Conservation (phyloP, 2,113 vertebrate genomes). For the Chaenocephalus aceratus region DNA sequence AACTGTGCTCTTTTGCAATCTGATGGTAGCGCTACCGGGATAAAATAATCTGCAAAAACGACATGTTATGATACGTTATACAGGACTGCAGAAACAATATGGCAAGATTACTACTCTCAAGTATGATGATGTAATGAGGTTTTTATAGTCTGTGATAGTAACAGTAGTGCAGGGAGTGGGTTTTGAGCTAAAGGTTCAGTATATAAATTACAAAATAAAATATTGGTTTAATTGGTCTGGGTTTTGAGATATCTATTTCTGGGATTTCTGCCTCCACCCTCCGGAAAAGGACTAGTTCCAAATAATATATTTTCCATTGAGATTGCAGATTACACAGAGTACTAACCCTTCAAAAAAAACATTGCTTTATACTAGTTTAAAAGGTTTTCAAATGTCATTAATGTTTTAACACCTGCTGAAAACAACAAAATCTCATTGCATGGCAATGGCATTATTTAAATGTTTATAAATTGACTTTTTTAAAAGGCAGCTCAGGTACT, state of each 20-base stretch:
- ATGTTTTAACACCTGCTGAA: neutral
- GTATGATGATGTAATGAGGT: neutral
- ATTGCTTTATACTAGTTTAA: neutral
- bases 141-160: neutral
- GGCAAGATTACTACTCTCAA: neutral
- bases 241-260: neutral
- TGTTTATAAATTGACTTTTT: neutral
- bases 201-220: neutral
- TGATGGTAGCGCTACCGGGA: neutral
- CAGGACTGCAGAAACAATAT: neutral
- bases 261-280: no score
- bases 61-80: slow-evolving; percentile 9
- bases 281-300: neutral
- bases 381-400: neutral
- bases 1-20: slow-evolving; percentile 23
- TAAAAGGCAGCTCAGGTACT: neutral
- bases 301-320: neutral
- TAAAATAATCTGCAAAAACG: slow-evolving; percentile 12
- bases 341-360: neutral
- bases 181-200: slow-evolving; percentile 1
- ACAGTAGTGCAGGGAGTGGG: neutral
- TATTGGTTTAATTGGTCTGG: neutral
- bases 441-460: neutral
- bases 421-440: neutral
- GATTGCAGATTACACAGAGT: neutral